A percentile compares a stretch with the other conserved stretches of the same genome.
phyloP scores from a whole-genome alignment of 2,113 vertebrate genomes.

The Corapipo altera region DNA sequence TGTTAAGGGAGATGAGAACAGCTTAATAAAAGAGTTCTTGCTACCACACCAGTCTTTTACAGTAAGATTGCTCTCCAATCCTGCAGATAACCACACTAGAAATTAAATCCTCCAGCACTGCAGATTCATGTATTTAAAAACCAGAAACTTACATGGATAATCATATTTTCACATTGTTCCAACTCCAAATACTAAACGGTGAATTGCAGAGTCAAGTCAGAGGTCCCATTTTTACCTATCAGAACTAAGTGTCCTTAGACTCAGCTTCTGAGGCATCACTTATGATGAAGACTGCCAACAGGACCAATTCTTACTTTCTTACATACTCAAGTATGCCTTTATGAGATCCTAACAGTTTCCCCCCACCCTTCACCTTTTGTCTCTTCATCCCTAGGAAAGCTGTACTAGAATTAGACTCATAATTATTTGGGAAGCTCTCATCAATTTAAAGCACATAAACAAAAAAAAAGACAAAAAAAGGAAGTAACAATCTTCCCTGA shows the following conservation, averaged over 20 bases:
- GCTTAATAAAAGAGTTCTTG: not conserved
- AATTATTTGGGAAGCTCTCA: not conserved
- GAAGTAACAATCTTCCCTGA: not conserved
- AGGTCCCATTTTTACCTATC: not conserved
- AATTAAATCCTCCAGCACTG: not conserved
- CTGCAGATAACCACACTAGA: not conserved
- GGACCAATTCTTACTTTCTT: not conserved
- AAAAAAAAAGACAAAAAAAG: not conserved
- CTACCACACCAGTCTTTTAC: not conserved
- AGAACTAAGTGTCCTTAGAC: not conserved
- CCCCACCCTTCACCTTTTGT: not conserved
- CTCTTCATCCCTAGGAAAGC: not conserved
- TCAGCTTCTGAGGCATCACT: not conserved
- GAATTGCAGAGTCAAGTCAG: not conserved
- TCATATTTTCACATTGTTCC: not conserved
- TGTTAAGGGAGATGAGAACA: not conserved
- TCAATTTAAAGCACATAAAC: not conserved
- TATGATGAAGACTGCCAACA: not conserved
- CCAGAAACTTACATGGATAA: not conserved
- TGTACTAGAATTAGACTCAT: not conserved
- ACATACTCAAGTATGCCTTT: not conserved
- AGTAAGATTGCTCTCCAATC: not conserved
- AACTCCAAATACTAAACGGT: not conserved
- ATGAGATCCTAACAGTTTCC: not conserved
- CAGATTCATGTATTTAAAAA: not conserved